Conservation (phyloP, 2,797 vertebrate species). For the Ciconia nigra region DNA sequence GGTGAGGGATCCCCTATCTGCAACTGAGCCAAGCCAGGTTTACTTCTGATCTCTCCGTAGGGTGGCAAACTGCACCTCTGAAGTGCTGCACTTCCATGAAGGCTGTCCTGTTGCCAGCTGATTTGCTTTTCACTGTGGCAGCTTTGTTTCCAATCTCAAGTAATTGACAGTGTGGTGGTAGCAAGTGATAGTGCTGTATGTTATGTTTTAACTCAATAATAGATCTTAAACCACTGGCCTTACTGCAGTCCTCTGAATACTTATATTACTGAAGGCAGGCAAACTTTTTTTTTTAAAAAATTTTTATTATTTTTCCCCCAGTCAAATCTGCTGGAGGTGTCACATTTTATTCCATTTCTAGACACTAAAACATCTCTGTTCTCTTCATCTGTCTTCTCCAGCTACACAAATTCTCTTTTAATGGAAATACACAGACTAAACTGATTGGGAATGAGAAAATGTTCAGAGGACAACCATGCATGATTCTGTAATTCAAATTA, state of each 20-base stretch:
- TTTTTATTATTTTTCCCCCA: neutral
- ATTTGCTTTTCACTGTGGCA: neutral
- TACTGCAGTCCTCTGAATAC: neutral
- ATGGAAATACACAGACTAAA: neutral
- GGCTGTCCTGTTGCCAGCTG: neutral
- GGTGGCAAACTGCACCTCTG: neutral
- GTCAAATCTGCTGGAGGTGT: neutral
- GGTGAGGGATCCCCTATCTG: neutral
- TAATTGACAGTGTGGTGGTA: neutral
- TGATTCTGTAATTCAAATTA: slow-evolving; percentile 20
- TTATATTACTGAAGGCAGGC: neutral
- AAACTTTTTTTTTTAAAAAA: neutral
- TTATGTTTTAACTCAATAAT: neutral
- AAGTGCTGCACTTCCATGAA: neutral
- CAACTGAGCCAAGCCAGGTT: neutral
- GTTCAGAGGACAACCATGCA: neutral
- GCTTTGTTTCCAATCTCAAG: neutral
- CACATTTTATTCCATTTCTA: neutral
- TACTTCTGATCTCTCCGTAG: neutral
- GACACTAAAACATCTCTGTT: neutral
- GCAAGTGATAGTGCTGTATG: neutral
- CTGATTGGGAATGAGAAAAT: neutral
- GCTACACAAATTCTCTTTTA: neutral
- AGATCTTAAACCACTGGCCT: neutral
- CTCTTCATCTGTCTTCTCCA: neutral